Evolutionary conservation across 2,888 invertebrate species (phyloP).

Genomic region (Agrotis puta): DNA sequence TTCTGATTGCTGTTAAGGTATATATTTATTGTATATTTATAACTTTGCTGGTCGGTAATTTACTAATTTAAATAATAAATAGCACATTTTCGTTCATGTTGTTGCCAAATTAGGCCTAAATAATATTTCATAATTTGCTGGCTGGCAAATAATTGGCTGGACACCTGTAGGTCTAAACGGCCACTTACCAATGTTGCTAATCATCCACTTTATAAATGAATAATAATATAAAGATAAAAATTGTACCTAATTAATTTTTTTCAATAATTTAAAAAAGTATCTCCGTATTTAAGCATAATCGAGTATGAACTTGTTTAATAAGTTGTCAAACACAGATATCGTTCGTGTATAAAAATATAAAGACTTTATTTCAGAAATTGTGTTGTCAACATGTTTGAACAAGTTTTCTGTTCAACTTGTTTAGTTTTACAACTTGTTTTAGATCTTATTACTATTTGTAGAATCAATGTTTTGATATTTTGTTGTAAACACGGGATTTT

Average conservation of each 20-base stretch:
- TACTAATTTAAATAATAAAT: no score
- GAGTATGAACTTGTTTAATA: not conserved
- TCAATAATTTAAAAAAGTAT: no score
- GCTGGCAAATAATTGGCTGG: no score
- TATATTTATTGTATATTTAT: not conserved
- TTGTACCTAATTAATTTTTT: no score
- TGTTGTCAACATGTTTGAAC: not conserved
- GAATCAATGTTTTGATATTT: not conserved
- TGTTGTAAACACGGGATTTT: not conserved
- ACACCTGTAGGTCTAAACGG: no score
- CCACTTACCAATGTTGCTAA: no score
- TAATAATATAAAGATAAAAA: no score
- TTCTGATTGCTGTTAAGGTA: constrained; percentile 80
- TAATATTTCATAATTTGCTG: no score
- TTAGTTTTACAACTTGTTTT: not conserved
- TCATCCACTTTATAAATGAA: no score
- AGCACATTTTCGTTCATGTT: no score
- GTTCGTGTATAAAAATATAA: not conserved
- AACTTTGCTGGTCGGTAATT: no score
- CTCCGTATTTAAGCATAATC: not conserved
- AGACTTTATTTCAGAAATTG: not conserved
- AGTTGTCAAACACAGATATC: not conserved
- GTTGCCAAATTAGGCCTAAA: no score
- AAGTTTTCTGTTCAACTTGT: not conserved
- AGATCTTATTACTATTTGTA: not conserved